phyloP scores from a whole-genome alignment of 1,140 invertebrate genomes.

The Drosophila lacertosa region DNA sequence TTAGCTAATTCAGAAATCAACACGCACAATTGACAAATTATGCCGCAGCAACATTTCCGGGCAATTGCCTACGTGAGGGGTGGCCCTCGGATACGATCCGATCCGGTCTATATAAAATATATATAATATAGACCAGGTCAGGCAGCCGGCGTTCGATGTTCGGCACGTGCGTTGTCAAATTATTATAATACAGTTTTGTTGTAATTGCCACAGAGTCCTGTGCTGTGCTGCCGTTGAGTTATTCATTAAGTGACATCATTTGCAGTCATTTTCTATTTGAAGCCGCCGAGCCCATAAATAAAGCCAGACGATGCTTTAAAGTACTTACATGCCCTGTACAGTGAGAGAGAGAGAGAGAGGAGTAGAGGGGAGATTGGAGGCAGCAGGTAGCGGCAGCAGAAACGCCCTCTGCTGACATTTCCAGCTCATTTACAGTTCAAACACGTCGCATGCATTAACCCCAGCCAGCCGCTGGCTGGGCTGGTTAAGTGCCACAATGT shows the following conservation, averaged over 20 bases:
- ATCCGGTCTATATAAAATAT: conserved; percentile 9
- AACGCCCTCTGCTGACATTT: conserved; percentile 63
- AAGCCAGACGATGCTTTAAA: conserved; percentile 62
- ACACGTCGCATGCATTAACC: conserved; percentile 81
- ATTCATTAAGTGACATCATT: conserved; percentile 81
- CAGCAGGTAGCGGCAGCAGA: background rate
- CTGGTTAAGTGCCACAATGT: conserved; percentile 69
- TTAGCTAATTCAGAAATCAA: conserved; percentile 82
- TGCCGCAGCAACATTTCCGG: conserved; percentile 79
- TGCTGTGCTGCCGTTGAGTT: conserved; percentile 59
- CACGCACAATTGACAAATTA: conserved; percentile 82
- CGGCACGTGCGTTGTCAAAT: conserved; percentile 64
- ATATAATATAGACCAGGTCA: conserved; percentile 8
- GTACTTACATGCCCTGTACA: background rate
- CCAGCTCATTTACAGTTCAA: conserved; percentile 80
- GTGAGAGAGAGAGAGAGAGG: background rate
- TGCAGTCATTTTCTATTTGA: conserved; percentile 65
- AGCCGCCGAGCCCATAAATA: conserved; percentile 65
- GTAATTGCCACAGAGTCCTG: conserved; percentile 37
- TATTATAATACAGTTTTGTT: conserved; percentile 50
- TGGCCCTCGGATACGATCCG: conserved; percentile 4
- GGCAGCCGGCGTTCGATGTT: background rate
- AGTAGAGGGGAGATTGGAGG: background rate
- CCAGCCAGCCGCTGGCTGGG: conserved; percentile 41
- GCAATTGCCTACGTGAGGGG: conserved; percentile 71